A percentile compares a stretch with the other conserved stretches of the same genome.
Evolutionary conservation across 2,888 invertebrate genomes (phyloP).

Genomic region (Trissolcus japonicus): DNA sequence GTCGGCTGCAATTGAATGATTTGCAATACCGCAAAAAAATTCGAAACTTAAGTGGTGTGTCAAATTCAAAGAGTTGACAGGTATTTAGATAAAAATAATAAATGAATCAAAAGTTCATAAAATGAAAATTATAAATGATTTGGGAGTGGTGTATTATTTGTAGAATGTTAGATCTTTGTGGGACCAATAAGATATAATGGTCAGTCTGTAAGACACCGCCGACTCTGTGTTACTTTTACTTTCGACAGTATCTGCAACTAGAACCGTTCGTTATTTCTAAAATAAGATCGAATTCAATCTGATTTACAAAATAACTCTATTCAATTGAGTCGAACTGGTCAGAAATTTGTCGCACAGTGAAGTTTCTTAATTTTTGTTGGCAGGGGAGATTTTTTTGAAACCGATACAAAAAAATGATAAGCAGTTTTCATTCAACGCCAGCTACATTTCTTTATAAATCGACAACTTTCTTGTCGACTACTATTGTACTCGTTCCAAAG

Average conservation of each 20-base stretch:
- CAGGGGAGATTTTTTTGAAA: neutral
- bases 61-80: neutral
- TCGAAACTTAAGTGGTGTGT: neutral
- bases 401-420: too few relatives aligned
- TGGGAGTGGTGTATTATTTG: conserved; percentile 52
- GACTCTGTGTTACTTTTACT: conserved; percentile 70
- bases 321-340: neutral
- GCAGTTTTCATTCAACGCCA: too few relatives aligned
- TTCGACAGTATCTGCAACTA: conserved; percentile 69
- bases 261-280: conserved; percentile 46
- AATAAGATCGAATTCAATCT: conserved; percentile 35
- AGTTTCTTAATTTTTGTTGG: neutral
- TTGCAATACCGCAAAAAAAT: neutral
- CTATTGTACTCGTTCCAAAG: neutral
- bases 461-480: too few relatives aligned
- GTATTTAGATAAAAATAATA: neutral
- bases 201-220: conserved; percentile 53
- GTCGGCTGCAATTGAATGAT: neutral
- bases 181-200: conserved; percentile 55
- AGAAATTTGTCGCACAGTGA: too few relatives aligned
- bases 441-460: too few relatives aligned
- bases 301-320: conserved; percentile 25
- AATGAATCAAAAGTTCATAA: neutral
- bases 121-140: conserved; percentile 34
- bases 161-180: conserved; percentile 49